Evolutionary conservation across 92 coral and sea anemone genomes (phyloP).

Genomic region (Epizoanthus scotinus): DNA sequence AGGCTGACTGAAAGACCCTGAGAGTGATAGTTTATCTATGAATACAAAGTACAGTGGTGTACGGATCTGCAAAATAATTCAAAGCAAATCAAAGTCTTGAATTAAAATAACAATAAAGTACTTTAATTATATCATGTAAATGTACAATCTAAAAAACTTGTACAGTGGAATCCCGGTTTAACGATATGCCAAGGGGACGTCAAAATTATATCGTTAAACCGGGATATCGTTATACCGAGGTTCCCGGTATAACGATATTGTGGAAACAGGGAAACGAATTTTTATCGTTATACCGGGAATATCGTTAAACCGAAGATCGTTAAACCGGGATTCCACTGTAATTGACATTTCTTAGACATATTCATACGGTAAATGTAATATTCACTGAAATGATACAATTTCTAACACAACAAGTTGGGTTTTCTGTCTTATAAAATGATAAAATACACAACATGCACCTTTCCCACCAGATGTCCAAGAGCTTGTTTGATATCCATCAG

Average conservation of each 20-base stretch:
- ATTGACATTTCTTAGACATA: not conserved
- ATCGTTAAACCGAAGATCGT: no score
- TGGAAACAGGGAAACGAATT: no score
- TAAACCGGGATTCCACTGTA: no score
- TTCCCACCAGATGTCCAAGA: constrained; percentile 16
- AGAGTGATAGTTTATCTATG: constrained; percentile 44
- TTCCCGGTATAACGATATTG: no score
- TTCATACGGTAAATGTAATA: no score
- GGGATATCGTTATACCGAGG: no score
- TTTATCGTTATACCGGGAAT: no score
- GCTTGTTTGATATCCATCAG: constrained; percentile 24
- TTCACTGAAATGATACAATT: no score
- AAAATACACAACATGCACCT: constrained; percentile 23
- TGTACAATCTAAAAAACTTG: not conserved
- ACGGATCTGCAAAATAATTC: constrained; percentile 39
- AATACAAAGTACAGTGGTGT: constrained; percentile 72
- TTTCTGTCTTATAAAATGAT: not conserved
- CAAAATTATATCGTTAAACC: no score
- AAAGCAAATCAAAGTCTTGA: not conserved
- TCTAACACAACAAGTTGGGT: no score
- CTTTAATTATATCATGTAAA: not conserved
- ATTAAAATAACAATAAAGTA: not conserved
- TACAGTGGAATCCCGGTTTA: no score
- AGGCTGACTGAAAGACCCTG: constrained; percentile 55
- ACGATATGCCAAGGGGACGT: no score